Evolutionary conservation across 2,113 vertebrate species (phyloP).

Genomic region (Calidris pygmaea): DNA sequence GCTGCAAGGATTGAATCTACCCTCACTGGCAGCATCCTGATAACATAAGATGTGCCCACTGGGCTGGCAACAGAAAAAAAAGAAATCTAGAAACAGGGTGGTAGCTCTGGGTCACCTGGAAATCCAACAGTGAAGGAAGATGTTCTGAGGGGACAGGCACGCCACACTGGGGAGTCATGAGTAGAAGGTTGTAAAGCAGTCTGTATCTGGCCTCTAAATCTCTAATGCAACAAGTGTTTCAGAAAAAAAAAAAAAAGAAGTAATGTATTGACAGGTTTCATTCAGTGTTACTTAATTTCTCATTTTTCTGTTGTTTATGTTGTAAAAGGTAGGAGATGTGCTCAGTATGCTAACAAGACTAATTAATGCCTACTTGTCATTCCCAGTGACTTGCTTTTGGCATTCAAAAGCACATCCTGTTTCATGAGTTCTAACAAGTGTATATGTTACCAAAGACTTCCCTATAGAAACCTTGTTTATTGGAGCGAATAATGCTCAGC

Average conservation of each 20-base stretch:
- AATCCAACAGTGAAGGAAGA: background rate
- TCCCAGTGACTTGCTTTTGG: background rate
- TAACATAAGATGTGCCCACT: background rate
- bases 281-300: background rate
- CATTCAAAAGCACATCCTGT: background rate
- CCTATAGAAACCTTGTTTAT: background rate
- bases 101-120: background rate
- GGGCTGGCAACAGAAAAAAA: background rate
- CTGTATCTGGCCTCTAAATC: background rate
- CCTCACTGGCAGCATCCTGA: background rate
- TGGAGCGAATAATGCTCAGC: rapidly evolving
- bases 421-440: background rate
- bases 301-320: background rate
- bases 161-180: rapidly evolving
- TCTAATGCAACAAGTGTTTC: background rate
- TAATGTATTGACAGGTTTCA: background rate
- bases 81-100: background rate
- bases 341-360: background rate
- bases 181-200: background rate
- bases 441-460: background rate
- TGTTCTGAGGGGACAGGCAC: background rate
- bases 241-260: background rate
- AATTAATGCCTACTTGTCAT: background rate
- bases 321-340: background rate
- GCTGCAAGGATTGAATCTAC: background rate